Conservation (phyloP, 2,797 vertebrate genomes). For the Carapus acus region DNA sequence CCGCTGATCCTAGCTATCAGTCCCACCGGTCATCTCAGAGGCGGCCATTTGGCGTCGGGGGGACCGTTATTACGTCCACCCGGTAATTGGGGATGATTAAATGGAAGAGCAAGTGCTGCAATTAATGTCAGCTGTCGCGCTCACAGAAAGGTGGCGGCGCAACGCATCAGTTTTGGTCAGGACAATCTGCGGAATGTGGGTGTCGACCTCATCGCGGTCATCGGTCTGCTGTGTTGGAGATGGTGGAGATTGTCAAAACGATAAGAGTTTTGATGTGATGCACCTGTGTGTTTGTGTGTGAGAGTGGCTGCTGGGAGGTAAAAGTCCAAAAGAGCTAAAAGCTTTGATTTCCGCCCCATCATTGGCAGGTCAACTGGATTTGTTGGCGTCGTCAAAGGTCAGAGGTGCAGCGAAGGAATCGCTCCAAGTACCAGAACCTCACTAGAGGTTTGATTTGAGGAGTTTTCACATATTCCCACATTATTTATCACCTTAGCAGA, state of each 20-base stretch:
- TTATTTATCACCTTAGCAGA: no score
- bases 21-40: slow-evolving; percentile 70
- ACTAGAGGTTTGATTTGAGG: no score
- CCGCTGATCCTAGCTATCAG: slow-evolving; percentile 68
- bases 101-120: slow-evolving; percentile 71
- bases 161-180: slow-evolving; percentile 50
- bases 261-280: no score
- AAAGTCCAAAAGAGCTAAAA: no score
- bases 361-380: no score
- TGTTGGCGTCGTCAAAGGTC: no score
- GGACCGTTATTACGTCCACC: slow-evolving; percentile 69
- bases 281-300: no score
- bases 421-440: no score
- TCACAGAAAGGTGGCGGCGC: slow-evolving; percentile 54
- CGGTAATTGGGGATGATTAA: slow-evolving; percentile 76
- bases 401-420: no score
- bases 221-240: slow-evolving; percentile 36
- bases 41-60: slow-evolving; percentile 51
- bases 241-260: slow-evolving; percentile 25
- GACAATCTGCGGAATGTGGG: slow-evolving; percentile 52
- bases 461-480: no score
- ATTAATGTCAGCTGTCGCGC: slow-evolving; percentile 76
- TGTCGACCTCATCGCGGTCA: slow-evolving; percentile 51
- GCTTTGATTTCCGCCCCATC: no score
- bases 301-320: no score